Base-by-base conservation (phyloP, 2,888 invertebrate genomes). In the Zygogramma bicolorata region DNA sequence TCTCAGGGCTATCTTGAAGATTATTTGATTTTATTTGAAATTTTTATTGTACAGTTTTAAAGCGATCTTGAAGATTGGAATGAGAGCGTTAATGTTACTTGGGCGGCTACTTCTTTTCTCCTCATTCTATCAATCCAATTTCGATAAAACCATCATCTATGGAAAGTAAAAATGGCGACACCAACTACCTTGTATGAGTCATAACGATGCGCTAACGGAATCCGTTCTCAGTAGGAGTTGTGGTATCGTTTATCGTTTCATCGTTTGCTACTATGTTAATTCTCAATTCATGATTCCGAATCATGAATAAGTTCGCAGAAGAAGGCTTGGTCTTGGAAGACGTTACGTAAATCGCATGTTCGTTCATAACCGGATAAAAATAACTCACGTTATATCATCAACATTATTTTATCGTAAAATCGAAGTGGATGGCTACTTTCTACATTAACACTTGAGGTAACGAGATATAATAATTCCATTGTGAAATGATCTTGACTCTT, bases 371-470 rank as follows among this genome's bases (percentile, higher is more conserved):
- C 53, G 53, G 53, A 53, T 53, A 53, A 53, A 46, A 53, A 53
- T 53, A 53, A 53, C 53, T 53, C 53, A 53, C 53, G 15, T 53
- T 53, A 53, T 53, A 53, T 53, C 53, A 53, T 53, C 53, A 46
- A 7, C 46, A 53, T 53, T 25, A 53, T 53, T 22, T 13, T 53
- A 53, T 25, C n/a, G 27, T 53, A 13, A 53, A 53, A 27, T 6
- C 27, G 27, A 53, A 62, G 42, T 62, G 62, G 15, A 63, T 46
- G 18, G 29, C 49, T 18, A 63, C 63, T 63, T 63, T 63, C 63
- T 63, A 63, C 46, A 63, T 46, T 20, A 46, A 63, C 42, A 49
- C 63, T 13, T 7, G 27, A 0, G 27, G 13, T 22, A 53, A 53
- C 27, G 27, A 27, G 27, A 53, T 53, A 53, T 53, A 27, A 27